phyloP scores from a whole-genome alignment of 2,888 invertebrate genomes.

The Eudasyphora cyanicolor region DNA sequence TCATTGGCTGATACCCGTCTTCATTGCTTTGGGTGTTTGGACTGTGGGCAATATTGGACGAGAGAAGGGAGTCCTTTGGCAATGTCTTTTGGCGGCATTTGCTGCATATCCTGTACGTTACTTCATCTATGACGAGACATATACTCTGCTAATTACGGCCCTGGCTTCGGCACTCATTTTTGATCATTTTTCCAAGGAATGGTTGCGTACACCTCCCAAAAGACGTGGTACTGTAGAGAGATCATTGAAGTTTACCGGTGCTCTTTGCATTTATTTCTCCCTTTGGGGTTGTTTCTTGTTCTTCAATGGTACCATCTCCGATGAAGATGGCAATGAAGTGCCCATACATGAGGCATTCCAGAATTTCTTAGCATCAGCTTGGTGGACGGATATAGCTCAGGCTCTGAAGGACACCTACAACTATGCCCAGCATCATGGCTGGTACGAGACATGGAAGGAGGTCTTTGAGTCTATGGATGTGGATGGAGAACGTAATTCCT shows the following conservation, averaged over 20 bases:
- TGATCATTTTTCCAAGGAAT: conserved; percentile 88
- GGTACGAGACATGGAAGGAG: conserved; percentile 92
- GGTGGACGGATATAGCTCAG: conserved; percentile 91
- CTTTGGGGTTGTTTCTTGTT: conserved; percentile 91
- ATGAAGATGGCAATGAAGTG: conserved; percentile 92
- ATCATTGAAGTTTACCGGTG: conserved; percentile 82
- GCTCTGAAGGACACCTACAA: conserved; percentile 87
- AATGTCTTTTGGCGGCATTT: conserved; percentile 86
- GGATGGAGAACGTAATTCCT: conserved; percentile 93
- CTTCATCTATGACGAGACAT: conserved; percentile 87
- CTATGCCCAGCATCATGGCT: conserved; percentile 92
- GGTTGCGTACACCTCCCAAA: conserved; percentile 85
- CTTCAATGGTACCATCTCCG: conserved; percentile 92
- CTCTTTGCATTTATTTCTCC: conserved; percentile 85
- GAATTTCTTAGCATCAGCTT: conserved; percentile 94
- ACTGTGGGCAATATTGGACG: conserved; percentile 94
- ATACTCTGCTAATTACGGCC: conserved; percentile 86
- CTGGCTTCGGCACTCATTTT: conserved; percentile 86
- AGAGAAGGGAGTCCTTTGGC: conserved; percentile 87
- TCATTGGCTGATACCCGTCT: conserved; percentile 87
- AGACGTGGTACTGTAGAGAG: conserved; percentile 81
- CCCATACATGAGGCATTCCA: conserved; percentile 92
- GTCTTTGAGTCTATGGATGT: conserved; percentile 93
- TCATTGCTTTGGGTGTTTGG: conserved; percentile 91
- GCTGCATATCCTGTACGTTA: conserved; percentile 85